Evolutionary conservation across 2,888 invertebrate species (phyloP), one percentile per base, ranked within the genome.

Genomic region (Argyra leucocephala): DNA sequence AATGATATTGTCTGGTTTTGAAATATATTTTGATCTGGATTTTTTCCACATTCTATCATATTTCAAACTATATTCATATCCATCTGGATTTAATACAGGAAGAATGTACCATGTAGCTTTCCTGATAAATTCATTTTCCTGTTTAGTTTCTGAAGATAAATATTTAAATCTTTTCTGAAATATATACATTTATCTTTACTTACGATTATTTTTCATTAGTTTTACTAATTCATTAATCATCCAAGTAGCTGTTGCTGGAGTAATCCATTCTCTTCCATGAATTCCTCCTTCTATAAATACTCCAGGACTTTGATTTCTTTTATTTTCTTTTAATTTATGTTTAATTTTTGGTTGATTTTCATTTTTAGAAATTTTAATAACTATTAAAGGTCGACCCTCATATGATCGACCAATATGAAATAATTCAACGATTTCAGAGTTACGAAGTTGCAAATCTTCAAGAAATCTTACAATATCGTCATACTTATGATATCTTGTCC

Each of bases 211-310:
- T 63, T 85, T 82, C 70, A 85, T 83, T 67, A 86, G 84, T 70
- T 83, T 85, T n/a, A 88, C 83, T 37, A 89, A 76, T 65, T 88
- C 84, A 69, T 84, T 85, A 66, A 88, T 78, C 72, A 88, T 86
- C 85, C 87, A 90, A 22, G 88, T 86, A 58, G 88, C 86, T 0
- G 88, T 86, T 0, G 91, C 90, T 0, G 90, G 88, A 1, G 89
- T 84, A 70, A 91, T 89, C 91, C 91, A 91, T 78, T 91, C 91
- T 71, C 87, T 77, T 2, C 87, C 88, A 72, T 89, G 88, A 67
- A 84, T 81, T 0, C 92, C 91, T 12, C 88, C 91, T 73, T 93
- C 93, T 37, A 93, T 82, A 85, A 92, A 92, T 58, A 93, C 86
- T 0, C 87, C 87, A 4, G 88, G 88, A 69, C 89, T 89, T 68